Percentiles rank a stretch among this genome's conserved stretches.
phyloP scores from a whole-genome alignment of 2,888 invertebrate species.

The Idaea straminata region DNA sequence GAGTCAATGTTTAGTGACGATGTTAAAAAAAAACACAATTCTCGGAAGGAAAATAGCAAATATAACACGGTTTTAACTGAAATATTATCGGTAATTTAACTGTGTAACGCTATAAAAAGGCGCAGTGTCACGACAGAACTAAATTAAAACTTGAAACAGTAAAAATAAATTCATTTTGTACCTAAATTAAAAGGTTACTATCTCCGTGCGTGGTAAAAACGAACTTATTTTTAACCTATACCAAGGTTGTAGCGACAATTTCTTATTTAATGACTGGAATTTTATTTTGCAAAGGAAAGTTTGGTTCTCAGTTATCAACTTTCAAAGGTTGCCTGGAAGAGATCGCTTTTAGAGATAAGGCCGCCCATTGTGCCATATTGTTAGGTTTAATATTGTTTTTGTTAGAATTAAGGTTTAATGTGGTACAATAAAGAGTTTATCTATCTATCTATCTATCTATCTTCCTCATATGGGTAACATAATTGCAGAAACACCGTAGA shows the following conservation, averaged over 20 bases:
- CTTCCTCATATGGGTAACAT: neutral
- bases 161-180: neutral
- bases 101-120: neutral
- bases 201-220: no score
- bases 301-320: neutral
- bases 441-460: no score
- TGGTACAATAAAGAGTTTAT: no score
- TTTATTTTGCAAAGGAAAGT: neutral
- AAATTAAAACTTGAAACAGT: neutral
- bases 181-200: neutral
- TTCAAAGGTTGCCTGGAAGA: no score
- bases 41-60: neutral
- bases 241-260: neutral
- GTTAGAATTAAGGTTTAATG: no score
- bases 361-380: no score
- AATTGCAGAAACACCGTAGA: no score
- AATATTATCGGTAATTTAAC: neutral
- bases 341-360: no score
- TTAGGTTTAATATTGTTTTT: no score
- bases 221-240: neutral
- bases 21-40: neutral
- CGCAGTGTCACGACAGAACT: neutral
- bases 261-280: neutral
- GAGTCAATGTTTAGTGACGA: constrained; percentile 41
- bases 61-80: neutral